Base-by-base conservation (phyloP, 2,888 invertebrate genomes). In the Elmis aenea region DNA sequence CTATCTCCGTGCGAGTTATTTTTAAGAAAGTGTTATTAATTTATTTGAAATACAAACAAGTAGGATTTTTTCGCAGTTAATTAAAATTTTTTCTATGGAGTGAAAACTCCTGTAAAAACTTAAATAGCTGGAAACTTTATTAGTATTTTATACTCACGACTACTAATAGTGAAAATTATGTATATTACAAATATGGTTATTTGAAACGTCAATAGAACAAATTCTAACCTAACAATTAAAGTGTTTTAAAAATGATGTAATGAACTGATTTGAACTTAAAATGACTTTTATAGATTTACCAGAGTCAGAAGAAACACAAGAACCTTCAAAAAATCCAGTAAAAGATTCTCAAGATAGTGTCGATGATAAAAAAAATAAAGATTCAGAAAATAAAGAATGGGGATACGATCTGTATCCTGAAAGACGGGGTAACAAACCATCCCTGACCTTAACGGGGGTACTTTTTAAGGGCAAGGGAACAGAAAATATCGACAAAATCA, bases 341-440 rank as follows among this genome's bases (percentile, higher is more conserved):
- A 16, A 18, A 10, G 9, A 16, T 12, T 11, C 9, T 11, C 13
- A 26, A 14, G 8, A 8, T 2, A 1, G 5, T 20, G 8, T 12
- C n/a, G n/a, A n/a, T n/a, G n/a, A n/a, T n/a, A n/a, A n/a, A n/a
- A n/a, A n/a, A n/a, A n/a, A n/a, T n/a, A n/a, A n/a, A n/a, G n/a
- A n/a, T n/a, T n/a, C n/a, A n/a, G n/a, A n/a, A n/a, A n/a, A n/a
- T n/a, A n/a, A n/a, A 24, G 51, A 67, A 48, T 85, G 83, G 83
- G 85, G 85, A 38, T 85, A 83, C 58, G 85, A 88, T 68, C 70
- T 90, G 42, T 91, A 88, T 61, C 91, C 91, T 0, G 87, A 90
- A 64, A 74, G 91, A 52, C 75, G 79, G 54, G 81, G 83, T 72
- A 86, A 49, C 81, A 72, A 73, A 43, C 71, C 75, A 0, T 74